Evolutionary conservation across 2,888 invertebrate species (phyloP), one percentile per base, ranked within the genome.

Genomic region (Pseudeuparius sepicola): DNA sequence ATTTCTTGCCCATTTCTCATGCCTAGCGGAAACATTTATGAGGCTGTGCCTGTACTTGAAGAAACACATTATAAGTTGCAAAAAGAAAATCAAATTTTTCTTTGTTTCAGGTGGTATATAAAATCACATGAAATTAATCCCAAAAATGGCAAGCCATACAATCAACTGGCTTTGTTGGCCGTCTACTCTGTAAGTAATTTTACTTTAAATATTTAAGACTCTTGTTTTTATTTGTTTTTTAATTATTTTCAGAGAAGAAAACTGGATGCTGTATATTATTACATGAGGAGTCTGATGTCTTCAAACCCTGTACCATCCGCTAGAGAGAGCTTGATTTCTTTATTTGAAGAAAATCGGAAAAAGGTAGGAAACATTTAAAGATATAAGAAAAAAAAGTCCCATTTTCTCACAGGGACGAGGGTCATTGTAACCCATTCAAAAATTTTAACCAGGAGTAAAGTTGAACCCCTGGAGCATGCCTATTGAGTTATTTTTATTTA

Each of bases 261-360:
- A 68, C 68, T 94, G 45, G 94, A 94, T 62, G 92, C 93, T n/a
- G 87, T 94, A 4, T 96, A 93, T 63, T 93, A 86, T 64, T 93
- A 92, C 59, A 89, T 92, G 84, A 74, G 94, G 51, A 92, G 93
- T 63, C 67, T 94, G 49, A 86, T 90, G 75, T 86, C 92, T 37
- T 87, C 90, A 24, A 92, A 90, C 71, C 88, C 93, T 2, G 85
- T 92, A 57, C 77, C 80, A 45, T 88, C 92, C 2, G 92, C 93
- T n/a, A 75, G 81, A 48, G 92, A 94, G 66, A 84, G 83, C 63
- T 69, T 96, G 14, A 71, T 84, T 50, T 76, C 82, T 9, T 66
- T 94, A 38, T 92, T 93, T 60, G 90, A 94, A 61, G 93, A 94
- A 64, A 88, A 86, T 50, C 75, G 89, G 31, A 92, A 85, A 65